Evolutionary conservation across 2,888 invertebrate genomes (phyloP).

Genomic region (Conops quadrifasciatus): DNA sequence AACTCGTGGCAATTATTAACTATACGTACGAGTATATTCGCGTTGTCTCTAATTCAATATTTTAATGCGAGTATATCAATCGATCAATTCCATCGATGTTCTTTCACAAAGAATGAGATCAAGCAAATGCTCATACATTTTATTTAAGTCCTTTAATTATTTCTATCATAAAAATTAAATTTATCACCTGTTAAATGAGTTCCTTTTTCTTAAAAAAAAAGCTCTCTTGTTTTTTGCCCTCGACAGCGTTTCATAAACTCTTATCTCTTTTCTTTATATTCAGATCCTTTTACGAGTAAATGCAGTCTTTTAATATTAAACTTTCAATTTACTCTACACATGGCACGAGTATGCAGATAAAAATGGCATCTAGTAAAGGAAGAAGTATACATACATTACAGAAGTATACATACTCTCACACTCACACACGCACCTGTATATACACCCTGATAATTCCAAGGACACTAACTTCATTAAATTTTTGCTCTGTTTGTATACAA

Average conservation of each 20-base stretch:
- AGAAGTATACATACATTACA: neutral
- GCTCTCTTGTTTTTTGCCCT: neutral
- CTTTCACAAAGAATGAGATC: too few species aligned
- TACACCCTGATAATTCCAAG: neutral
- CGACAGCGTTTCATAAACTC: neutral
- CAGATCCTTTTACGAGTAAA: neutral
- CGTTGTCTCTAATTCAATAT: too few species aligned
- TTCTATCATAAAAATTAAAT: too few species aligned
- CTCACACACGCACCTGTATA: neutral
- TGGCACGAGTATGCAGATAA: neutral
- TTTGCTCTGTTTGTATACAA: constrained; percentile 45
- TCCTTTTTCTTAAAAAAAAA: neutral
- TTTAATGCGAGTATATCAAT: too few species aligned
- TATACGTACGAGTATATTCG: too few species aligned
- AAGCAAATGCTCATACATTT: too few species aligned
- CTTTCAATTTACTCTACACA: constrained; percentile 53
- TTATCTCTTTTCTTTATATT: neutral
- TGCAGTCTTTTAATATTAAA: constrained; percentile 53
- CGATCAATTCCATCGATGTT: too few species aligned
- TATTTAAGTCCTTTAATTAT: too few species aligned
- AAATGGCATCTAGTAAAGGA: neutral
- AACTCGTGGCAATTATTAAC: too few species aligned
- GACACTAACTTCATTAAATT: constrained; percentile 45
- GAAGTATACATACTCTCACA: constrained; percentile 1
- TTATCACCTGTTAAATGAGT: too few species aligned